Conservation (phyloP, 2,888 invertebrate species). For the Phlogophora meticulosa region DNA sequence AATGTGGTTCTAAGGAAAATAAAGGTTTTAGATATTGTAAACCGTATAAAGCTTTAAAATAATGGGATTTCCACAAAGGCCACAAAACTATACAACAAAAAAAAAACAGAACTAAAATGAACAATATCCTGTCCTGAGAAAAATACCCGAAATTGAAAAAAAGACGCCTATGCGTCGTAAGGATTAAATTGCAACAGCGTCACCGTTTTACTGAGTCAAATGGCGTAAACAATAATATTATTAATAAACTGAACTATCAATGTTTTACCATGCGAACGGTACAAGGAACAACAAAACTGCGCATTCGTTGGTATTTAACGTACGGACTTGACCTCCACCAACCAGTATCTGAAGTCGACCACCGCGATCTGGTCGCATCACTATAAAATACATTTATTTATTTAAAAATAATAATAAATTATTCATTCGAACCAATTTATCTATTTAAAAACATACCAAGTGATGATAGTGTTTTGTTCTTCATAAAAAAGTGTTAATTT, state of each 20-base stretch:
- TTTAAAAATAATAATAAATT: conserved; percentile 26
- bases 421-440: conserved; percentile 37
- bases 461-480: conserved; percentile 58
- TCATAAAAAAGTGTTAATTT: conserved; percentile 57
- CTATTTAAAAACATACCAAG: conserved; percentile 25
- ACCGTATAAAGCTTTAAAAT: background rate
- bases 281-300: conserved; percentile 78
- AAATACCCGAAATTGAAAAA: conserved; percentile 29
- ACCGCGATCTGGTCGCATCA: conserved; percentile 62
- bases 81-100: background rate
- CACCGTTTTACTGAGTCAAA: conserved; percentile 4
- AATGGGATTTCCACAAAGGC: background rate
- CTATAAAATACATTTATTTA: conserved; percentile 38
- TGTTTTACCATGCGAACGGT: conserved; percentile 73
- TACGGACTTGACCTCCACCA: conserved; percentile 84
- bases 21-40: background rate
- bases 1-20: background rate
- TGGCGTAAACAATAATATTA: conserved; percentile 38
- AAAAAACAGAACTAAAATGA: background rate
- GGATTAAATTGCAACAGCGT: background rate
- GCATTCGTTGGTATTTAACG: conserved; percentile 81
- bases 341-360: conserved; percentile 80
- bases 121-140: background rate
- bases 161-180: background rate
- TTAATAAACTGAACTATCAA: conserved; percentile 42